Evolutionary conservation across 2,888 invertebrate genomes (phyloP), one percentile per base, ranked within the genome.

Genomic region (Pammene aurita): DNA sequence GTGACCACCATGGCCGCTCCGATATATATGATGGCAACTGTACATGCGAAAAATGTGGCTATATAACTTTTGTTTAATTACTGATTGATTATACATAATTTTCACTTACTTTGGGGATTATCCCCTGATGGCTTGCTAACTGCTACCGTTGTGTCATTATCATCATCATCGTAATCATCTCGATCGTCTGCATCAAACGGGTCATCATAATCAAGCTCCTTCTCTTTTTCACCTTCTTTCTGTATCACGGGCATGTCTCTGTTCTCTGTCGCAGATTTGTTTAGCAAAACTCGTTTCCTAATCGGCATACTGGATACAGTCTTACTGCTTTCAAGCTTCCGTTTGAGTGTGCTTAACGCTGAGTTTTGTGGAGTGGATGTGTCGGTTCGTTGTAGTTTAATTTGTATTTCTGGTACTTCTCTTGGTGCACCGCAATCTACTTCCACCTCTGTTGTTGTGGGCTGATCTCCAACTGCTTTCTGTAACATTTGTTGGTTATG

Each of bases 261-360:
- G 13, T 52, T 52, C 10, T 18, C 38, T 1, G 34, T 38, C 5
- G 62, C 38, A 18, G 70, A n/a, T 66, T 68, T 10, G 63, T 58
- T 38, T 68, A 62, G 65, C 69, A 72, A 61, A 67, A 72, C 48
- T 69, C 69, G 54, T 65, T 69, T 69, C n/a, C 68, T 26, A 7
- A 64, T 7, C 2, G 68, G 68, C 57, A 68, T 44, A 13, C 35
- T 69, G 6, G 65, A 58, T 2, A 60, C 13, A 0, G 5, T 10
- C 18, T 60, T 64, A 1, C 26, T 46, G 5, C 16, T n/a, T 5
- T 61, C 66, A 0, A 69, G 64, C 55, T 60, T 69, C 16, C 69
- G 16, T 14, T 69, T 69, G 4, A 69, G 52, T 13, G 46, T 41
- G 6, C 34, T n/a, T 2, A 52, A 13, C n/a, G 46, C 41, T 13